phyloP scores from a whole-genome alignment of 2,113 vertebrate species.

The Gobio gobio region DNA sequence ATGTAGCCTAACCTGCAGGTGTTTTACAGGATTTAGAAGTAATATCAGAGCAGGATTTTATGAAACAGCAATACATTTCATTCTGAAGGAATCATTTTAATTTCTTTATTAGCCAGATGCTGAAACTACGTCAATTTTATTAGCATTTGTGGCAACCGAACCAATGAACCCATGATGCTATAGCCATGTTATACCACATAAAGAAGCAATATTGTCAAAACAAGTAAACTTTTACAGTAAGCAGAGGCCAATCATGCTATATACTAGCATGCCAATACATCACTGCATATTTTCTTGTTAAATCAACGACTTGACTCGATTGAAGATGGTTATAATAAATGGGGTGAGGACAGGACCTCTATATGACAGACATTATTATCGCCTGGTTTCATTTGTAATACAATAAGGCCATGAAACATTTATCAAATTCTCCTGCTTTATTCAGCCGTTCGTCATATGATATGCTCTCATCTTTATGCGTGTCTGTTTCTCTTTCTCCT shows the following conservation, averaged over 20 bases:
- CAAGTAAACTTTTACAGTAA: background rate
- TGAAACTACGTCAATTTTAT: background rate
- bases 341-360: background rate
- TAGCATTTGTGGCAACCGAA: background rate
- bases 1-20: too few relatives aligned
- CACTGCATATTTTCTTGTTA: background rate
- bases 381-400: conserved; percentile 27
- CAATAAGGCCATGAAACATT: conserved; percentile 23
- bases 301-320: background rate
- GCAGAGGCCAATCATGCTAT: background rate
- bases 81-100: background rate
- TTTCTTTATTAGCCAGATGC: background rate
- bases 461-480: background rate
- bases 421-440: conserved; percentile 2
- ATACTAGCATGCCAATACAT: background rate
- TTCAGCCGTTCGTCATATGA: background rate
- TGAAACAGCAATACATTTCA: background rate
- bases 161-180: background rate
- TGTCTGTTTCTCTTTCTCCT: conserved; percentile 6
- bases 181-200: background rate
- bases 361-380: conserved; percentile 28
- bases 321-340: conserved; percentile 11
- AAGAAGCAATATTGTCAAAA: background rate
- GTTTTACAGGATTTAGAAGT: background rate
- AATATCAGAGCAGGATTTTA: background rate